Base-by-base conservation (phyloP, 2,797 vertebrate species). In the Tragelaphus eurycerus region DNA sequence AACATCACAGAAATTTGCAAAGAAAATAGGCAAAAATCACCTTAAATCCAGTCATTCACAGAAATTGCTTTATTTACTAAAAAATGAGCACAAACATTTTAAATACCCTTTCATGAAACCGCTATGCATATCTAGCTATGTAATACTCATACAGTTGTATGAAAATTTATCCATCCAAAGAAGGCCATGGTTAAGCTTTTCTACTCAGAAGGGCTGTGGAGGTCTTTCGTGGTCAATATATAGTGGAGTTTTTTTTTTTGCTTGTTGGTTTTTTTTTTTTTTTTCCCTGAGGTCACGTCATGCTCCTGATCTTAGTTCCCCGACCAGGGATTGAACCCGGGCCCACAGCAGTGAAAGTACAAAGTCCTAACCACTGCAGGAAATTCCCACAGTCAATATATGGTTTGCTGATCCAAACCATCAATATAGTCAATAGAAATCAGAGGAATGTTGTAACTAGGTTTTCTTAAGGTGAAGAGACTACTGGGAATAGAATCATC, bases 1-100 rank as follows among this genome's bases (percentile, higher is more conserved):
- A 16, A 29, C 21, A 64, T 52, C 82, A 57, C 3, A 7, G 29
- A 83, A 55, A 86, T 55, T 52, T n/a, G 48, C 14, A 16, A 89
- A 86, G 50, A 67, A 76, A 84, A 90, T n/a, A 76, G 50, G 10
- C 54, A 29, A 90, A 88, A 64, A 21, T 79, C 8, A 21, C 43
- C 34, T 64, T 48, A 96, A 79, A 54, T 93, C 15, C 19, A 85
- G 14, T 59, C 7, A 50, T 8, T 82, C 54, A 81, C 7, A 84
- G 29, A 59, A 79, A 76, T 13, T 43, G 74, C 21, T 64, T 92
- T 93, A 34, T 92, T 93, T 74, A 67, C 57, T 89, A 23, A 86
- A 92, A 91, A 57, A 64, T 38, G 23, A 57, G 9, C 15, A 83
- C 57, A 31, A 29, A 29, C 85, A 86, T 96, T 74, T 93, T 84